These are phyloP conservation scores for Salvelinus namaycush DNA, from an alignment of 2,113 vertebrate genomes.

Conservation along the genomic window DNA sequence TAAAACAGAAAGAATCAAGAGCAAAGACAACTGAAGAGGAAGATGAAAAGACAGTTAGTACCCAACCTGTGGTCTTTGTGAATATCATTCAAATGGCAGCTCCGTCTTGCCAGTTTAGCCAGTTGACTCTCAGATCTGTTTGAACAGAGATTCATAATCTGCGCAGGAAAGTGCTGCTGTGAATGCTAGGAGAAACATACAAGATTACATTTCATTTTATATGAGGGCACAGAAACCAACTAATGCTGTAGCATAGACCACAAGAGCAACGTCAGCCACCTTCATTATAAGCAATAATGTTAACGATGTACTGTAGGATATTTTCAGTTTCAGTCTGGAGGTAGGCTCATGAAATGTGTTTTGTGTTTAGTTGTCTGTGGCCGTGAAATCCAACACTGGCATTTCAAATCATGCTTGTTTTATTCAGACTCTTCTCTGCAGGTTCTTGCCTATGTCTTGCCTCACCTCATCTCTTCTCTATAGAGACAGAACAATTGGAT, in stretches of 20 bases:
- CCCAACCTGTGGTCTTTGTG: slow-evolving; percentile 17
- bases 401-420: slow-evolving; percentile 2
- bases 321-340: slow-evolving; percentile 19
- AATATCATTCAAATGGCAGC: slow-evolving; percentile 67
- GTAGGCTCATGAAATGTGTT: slow-evolving; percentile 25
- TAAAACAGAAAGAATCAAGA: too few relatives aligned
- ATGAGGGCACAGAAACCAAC: slow-evolving; percentile 48
- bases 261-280: slow-evolving; percentile 46
- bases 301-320: slow-evolving; percentile 34
- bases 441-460: not conserved
- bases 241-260: slow-evolving; percentile 61
- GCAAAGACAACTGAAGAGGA: too few relatives aligned
- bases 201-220: slow-evolving; percentile 85
- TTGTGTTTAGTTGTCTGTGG: not conserved
- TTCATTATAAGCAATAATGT: slow-evolving; percentile 49
- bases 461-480: not conserved
- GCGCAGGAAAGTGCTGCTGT: slow-evolving; percentile 69
- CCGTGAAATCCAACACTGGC: not conserved
- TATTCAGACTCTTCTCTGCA: not conserved
- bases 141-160: slow-evolving; percentile 71
- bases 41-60: too few relatives aligned
- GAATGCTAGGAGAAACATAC: slow-evolving; percentile 78
- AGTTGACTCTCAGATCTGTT: slow-evolving; percentile 11
- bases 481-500: not conserved
- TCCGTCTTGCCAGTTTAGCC: slow-evolving; percentile 36